Percentiles rank a stretch among this genome's conserved stretches.
phyloP scores from a whole-genome alignment of 2,113 vertebrate genomes.

The Leptodactylus fuscus region DNA sequence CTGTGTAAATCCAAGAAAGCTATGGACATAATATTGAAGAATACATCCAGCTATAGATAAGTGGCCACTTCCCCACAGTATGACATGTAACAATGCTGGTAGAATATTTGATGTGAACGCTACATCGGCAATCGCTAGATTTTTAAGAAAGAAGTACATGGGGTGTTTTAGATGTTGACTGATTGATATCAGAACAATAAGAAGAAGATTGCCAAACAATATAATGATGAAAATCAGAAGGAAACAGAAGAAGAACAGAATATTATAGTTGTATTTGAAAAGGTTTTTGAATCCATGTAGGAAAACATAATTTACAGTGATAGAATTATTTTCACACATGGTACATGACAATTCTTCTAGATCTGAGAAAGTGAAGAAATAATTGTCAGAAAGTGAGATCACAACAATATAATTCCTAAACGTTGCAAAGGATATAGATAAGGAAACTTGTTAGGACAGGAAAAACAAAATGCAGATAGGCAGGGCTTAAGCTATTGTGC shows the following conservation, averaged over 20 bases:
- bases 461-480: too few relatives aligned
- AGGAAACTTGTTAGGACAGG: too few relatives aligned
- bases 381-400: too few relatives aligned
- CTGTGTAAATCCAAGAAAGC: conserved; percentile 10
- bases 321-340: neutral
- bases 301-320: neutral
- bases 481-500: too few relatives aligned
- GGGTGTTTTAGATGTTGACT: conserved; percentile 16
- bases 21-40: conserved; percentile 33
- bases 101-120: conserved; percentile 15
- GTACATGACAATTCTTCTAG: neutral
- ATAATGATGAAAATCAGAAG: conserved; percentile 8
- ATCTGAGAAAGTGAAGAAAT: too few relatives aligned
- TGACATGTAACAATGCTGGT: conserved; percentile 4
- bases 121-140: conserved; percentile 19
- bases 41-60: conserved; percentile 11
- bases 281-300: conserved; percentile 28
- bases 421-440: too few relatives aligned
- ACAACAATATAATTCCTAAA: too few relatives aligned
- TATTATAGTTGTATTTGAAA: neutral
- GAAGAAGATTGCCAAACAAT: conserved; percentile 20
- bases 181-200: conserved; percentile 11
- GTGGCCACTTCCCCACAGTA: neutral
- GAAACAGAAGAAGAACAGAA: neutral
- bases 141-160: conserved; percentile 35